phyloP scores from a whole-genome alignment of 2,797 vertebrate genomes.

The Lerista edwardsae region DNA sequence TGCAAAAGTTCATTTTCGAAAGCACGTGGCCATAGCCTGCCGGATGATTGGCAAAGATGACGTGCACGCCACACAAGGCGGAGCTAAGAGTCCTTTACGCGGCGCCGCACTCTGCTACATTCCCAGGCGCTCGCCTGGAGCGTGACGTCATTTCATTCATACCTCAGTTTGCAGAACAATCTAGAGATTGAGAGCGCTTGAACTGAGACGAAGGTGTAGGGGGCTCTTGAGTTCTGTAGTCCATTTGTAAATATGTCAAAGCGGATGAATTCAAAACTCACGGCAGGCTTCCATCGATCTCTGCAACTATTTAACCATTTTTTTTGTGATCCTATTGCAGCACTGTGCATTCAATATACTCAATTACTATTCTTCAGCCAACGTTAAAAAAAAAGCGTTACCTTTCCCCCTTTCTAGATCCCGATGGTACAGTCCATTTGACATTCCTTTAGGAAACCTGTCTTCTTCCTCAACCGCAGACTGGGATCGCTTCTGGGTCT shows the following conservation, averaged over 20 bases:
- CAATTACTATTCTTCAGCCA: too few species aligned
- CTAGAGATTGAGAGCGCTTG: background rate
- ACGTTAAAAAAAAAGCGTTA: too few species aligned
- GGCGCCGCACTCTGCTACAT: background rate
- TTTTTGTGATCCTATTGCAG: background rate
- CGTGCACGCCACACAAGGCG: background rate
- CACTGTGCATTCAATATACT: background rate
- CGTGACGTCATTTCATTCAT: constrained; percentile 44
- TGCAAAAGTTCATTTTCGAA: background rate
- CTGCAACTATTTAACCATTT: too few species aligned
- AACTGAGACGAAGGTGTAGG: background rate
- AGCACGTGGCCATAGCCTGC: too few species aligned
- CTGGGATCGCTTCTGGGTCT: constrained; percentile 15
- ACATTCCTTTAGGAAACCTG: constrained; percentile 31
- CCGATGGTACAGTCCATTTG: constrained; percentile 17
- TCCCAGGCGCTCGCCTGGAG: background rate
- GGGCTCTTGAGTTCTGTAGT: too few species aligned
- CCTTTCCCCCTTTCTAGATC: background rate
- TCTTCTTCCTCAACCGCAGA: background rate
- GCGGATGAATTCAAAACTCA: background rate
- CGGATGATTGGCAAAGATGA: background rate
- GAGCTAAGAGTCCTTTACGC: too few species aligned
- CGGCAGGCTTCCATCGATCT: background rate
- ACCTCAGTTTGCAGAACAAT: background rate
- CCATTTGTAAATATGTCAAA: background rate